Evolutionary conservation across 1,140 invertebrate species (phyloP), one percentile per base, ranked within the genome.

Genomic region (Pogonomyrmex californicus): DNA sequence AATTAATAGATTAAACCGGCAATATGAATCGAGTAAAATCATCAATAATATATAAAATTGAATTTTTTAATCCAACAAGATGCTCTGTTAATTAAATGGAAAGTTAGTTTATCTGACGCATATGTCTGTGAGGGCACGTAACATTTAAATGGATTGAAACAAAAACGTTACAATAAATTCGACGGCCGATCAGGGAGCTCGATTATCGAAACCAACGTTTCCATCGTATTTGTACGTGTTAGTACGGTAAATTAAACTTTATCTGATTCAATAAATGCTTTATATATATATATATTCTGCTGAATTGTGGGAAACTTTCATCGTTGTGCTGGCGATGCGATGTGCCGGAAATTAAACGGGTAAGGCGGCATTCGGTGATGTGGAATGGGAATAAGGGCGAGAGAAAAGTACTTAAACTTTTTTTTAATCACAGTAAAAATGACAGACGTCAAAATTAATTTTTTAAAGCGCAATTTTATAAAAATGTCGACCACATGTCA

Each of bases 261-360:
- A 83, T 83, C 68, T 75, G 79, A 83, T 83, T 83, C 68, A 83
- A 83, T 83, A 83, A 83, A 83, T 83, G 68, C 68, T 83, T 70
- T 60, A 73, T 73, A 33, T 47, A 68, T 47, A 65, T n/a, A 23
- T 44, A 30, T 56, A 23, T 56, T 36, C 44, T 49, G 79, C 68
- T 83, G 79, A 75, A 83, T 83, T 83, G 68, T 83, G 68, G 41
- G 30, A 83, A 81, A 83, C 79, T 83, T 83, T 49, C 54, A 44
- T 83, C 79, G 68, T 30, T 60, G 7, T 30, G n/a, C 54, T 12
- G 66, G 68, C 79, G 56, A 83, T 30, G 41, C 54, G 54, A 47
- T 73, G 66, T 60, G 54, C 79, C 79, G 79, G 79, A 83, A 83
- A 83, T 83, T 83, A 83, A 83, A 83, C 56, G 79, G 66, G 41